A percentile compares a stretch with the other conserved stretches of the same genome.
Conservation (phyloP, 1,140 invertebrate genomes). For the Procambarus virginalis region DNA sequence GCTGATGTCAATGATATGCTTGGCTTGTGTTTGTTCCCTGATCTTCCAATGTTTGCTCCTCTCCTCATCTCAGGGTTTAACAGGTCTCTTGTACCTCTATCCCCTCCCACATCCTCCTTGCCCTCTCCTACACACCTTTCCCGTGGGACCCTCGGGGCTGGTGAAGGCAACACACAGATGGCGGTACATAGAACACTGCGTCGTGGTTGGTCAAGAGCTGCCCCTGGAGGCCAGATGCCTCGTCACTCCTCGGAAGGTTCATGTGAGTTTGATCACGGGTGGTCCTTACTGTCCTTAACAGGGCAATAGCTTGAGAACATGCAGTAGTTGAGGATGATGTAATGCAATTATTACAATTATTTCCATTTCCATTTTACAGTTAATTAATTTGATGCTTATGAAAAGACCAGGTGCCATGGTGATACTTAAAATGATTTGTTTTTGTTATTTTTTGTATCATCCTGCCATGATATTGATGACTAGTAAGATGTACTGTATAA, state of each 20-base stretch:
- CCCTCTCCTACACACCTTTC: slow-evolving; percentile 18
- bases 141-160: background rate
- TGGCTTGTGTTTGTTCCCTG: background rate
- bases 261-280: background rate
- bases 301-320: no score
- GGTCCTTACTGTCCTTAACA: no score
- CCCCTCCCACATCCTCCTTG: slow-evolving; percentile 7
- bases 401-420: no score
- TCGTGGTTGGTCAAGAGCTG: background rate
- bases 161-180: slow-evolving; percentile 25
- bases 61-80: slow-evolving; percentile 11
- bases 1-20: background rate
- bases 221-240: slow-evolving; percentile 14
- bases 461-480: no score
- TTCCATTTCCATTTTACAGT: no score
- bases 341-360: no score
- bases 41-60: background rate
- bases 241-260: background rate
- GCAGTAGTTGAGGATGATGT: no score
- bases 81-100: slow-evolving; percentile 1
- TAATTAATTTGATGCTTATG: no score
- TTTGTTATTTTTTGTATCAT: no score
- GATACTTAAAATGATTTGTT: no score
- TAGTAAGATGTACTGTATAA: no score
- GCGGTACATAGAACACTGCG: slow-evolving; percentile 24